Percentiles rank a stretch among this genome's conserved stretches.
These are phyloP conservation scores for Microchirus variegatus DNA, from an alignment of 2,797 vertebrate species.

Conservation along the genomic window DNA sequence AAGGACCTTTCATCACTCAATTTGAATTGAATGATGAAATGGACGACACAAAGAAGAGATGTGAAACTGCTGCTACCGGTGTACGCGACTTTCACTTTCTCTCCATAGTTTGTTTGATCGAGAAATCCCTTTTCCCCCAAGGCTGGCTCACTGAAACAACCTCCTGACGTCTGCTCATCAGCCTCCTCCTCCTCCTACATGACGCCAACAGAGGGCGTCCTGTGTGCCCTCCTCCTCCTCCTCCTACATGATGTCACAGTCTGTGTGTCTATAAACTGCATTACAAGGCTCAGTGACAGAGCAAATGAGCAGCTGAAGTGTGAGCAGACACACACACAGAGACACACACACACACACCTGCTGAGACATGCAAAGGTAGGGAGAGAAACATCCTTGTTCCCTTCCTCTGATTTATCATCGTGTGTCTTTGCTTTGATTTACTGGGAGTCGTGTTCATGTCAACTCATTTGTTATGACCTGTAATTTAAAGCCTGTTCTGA, in stretches of 20 bases:
- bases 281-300: rapidly evolving
- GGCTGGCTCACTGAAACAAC: background rate
- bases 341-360: too few relatives aligned
- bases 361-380: conserved; percentile 67
- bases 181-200: background rate
- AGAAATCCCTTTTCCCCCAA: background rate
- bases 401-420: background rate
- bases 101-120: rapidly evolving
- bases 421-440: background rate
- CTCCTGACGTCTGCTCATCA: background rate
- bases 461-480: background rate
- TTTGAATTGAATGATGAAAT: conserved; percentile 18
- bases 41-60: conserved; percentile 6
- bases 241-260: background rate
- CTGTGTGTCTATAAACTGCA: background rate
- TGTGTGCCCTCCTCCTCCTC: background rate
- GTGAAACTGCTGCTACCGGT: too few relatives aligned
- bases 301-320: background rate
- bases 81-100: conserved; percentile 51
- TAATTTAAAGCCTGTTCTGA: background rate
- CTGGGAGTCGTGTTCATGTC: too few relatives aligned
- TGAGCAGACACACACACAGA: rapidly evolving
- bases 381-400: too few relatives aligned
- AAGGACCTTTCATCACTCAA: too few relatives aligned
- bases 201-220: background rate